Base-by-base conservation (phyloP, 1,140 invertebrate species). In the Eciton burchellii region DNA sequence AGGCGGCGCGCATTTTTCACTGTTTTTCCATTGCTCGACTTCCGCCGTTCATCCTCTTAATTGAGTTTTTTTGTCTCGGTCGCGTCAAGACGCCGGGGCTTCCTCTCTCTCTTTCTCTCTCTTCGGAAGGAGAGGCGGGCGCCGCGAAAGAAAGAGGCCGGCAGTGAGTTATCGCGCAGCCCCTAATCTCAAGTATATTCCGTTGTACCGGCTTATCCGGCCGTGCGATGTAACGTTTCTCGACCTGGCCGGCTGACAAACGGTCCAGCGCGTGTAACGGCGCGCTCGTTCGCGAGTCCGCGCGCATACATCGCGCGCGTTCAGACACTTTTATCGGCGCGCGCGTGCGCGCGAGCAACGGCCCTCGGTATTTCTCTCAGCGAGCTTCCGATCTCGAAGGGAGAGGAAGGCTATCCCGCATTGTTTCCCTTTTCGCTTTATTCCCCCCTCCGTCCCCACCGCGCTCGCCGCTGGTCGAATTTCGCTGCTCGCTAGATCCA, bases 11-110 rank as follows among this genome's bases (percentile, higher is more conserved):
- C 60, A 85, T 85, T 87, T 88, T 88, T 88, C 86, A 57, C 59
- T 35, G 52, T 68, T 79, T 76, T 79, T 83, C 70, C 29, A 41
- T 43, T 35, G 16, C n/a, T 43, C 73, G 79, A 88, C 73, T 73
- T 83, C 82, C 63, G 47, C 76, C 72, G 87, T 88, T 88, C 85
- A 83, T 83, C 83, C 86, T 81, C 86, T 88, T 88, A 88, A 88
- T 88, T 88, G 83, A 85, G 86, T 85, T 85, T 88, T 88, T 88
- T 88, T 73, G 35, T 35, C 35, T 29, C 45, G 47, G 41, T 21
- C 71, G 60, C 71, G 83, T 83, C 86, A 72, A 85, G 68, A 63
- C 43, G 72, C 56, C 54, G 62, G 11, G 9, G 63, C 52, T n/a
- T n/a, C n/a, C n/a, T n/a, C n/a, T n/a, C n/a, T n/a, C n/a, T n/a